phyloP scores from a whole-genome alignment of 2,888 invertebrate species.

The Dicranocentrus wangi region DNA sequence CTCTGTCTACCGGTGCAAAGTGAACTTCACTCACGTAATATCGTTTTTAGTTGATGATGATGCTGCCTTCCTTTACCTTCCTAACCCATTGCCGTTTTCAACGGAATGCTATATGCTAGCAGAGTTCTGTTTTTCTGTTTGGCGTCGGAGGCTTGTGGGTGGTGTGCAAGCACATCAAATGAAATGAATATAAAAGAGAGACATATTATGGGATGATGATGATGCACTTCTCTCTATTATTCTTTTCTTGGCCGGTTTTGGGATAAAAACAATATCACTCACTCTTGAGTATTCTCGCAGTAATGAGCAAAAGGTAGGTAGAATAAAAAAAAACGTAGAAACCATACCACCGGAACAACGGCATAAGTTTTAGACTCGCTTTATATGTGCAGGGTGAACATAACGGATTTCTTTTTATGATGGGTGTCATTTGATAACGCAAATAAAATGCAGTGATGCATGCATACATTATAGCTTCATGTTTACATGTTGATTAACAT shows the following conservation, averaged over 20 bases:
- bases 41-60: neutral
- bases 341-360: constrained; percentile 44
- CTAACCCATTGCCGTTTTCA: constrained; percentile 34
- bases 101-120: constrained; percentile 16
- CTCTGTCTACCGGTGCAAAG: neutral
- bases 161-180: no score
- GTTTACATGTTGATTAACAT: constrained; percentile 7
- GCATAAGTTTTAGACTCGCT: constrained; percentile 41
- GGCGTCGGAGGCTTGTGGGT: no score
- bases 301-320: constrained; percentile 1
- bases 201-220: no score
- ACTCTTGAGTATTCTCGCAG: neutral
- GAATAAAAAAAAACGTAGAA: neutral
- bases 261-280: constrained; percentile 18
- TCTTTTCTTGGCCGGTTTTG: constrained; percentile 35
- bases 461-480: neutral
- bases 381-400: constrained; percentile 41
- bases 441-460: constrained; percentile 18
- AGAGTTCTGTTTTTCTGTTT: no score
- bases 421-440: constrained; percentile 51
- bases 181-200: no score
- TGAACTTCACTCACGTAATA: constrained; percentile 2
- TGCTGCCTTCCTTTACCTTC: constrained; percentile 22
- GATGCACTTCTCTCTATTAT: no score
- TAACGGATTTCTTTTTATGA: constrained; percentile 53